Base-by-base conservation (phyloP, 2,888 invertebrate genomes). In the Tetragonula carbonaria region DNA sequence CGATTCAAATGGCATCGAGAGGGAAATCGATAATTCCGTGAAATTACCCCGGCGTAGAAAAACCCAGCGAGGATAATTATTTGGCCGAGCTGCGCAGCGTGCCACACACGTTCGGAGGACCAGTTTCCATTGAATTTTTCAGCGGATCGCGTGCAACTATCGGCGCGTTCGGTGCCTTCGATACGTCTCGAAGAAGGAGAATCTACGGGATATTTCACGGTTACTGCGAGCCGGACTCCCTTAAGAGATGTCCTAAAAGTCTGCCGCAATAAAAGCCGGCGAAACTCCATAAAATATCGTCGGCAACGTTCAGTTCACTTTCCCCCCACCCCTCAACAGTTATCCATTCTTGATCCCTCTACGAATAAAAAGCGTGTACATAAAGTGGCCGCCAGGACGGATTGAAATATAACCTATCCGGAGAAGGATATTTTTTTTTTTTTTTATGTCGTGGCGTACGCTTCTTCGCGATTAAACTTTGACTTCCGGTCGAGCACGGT, bases 161-260 rank as follows among this genome's bases (percentile, higher is more conserved):
- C 50, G 38, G 55, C 45, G 65, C 28, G 53, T 28, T 28, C 28
- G 1, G 28, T 28, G 28, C 28, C 28, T 28, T 53, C 28, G n/a
- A 45, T 45, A 50, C 18, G 21, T 6, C 14, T n/a, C 33, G 18
- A 57, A n/a, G 6, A 65, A 13, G 45, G 55, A 38, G 59, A 53
- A 57, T 14, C 55, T 45, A 8, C 16, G 81, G 71, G 73, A 77
- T 82, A 75, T 83, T 75, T 74, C 77, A 72, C 80, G 45, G 65
- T 86, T 80, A 79, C 86, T 87, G 81, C 81, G 77, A 87, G 83
- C 86, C 79, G 74, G 78, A 76, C 85, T 84, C 88, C 88, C 90
- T 88, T 85, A 86, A 88, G 90, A 88, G 86, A 80, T 82, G 86
- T 88, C 90, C 88, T 91, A 90, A 90, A 90, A 91, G 88, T 90